These are phyloP conservation scores for Pyrgus malvae DNA, from an alignment of 2,888 invertebrate genomes.

Conservation along the genomic window DNA sequence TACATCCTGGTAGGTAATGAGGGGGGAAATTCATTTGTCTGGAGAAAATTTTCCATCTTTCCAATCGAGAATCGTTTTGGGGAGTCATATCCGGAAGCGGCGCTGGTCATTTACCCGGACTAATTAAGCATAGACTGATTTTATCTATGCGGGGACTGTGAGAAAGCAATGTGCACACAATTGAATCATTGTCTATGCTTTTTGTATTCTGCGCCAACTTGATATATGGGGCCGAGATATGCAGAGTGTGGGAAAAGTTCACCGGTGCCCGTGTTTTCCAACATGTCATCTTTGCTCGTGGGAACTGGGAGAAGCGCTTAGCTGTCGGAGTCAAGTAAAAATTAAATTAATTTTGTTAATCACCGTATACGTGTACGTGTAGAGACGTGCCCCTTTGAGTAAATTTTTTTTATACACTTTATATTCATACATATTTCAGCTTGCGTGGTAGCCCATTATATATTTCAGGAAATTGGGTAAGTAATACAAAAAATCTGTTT, in stretches of 20 bases:
- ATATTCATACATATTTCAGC: too few species aligned
- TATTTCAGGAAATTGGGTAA: too few species aligned
- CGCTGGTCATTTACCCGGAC: constrained; percentile 75
- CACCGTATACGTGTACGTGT: too few species aligned
- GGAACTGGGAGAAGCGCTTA: constrained; percentile 59
- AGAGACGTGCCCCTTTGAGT: too few species aligned
- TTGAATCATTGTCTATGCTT: constrained; percentile 77
- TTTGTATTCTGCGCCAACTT: constrained; percentile 72
- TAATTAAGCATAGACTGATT: constrained; percentile 72
- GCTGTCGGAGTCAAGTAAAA: too few species aligned
- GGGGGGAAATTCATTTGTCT: not conserved
- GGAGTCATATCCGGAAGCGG: constrained; percentile 49
- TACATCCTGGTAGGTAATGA: constrained; percentile 51
- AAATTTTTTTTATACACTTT: too few species aligned
- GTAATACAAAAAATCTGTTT: too few species aligned
- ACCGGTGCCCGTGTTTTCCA: constrained; percentile 63
- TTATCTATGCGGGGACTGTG: constrained; percentile 71
- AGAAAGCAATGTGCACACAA: constrained; percentile 78
- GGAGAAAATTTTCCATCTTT: constrained; percentile 12
- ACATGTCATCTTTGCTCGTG: constrained; percentile 76
- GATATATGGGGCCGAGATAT: constrained; percentile 79
- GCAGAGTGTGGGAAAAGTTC: constrained; percentile 77
- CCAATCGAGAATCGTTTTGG: constrained; percentile 20
- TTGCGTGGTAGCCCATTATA: too few species aligned
- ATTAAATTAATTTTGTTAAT: too few species aligned